Conservation (phyloP, 2,797 vertebrate genomes). For the Sebastes steindachneri region DNA sequence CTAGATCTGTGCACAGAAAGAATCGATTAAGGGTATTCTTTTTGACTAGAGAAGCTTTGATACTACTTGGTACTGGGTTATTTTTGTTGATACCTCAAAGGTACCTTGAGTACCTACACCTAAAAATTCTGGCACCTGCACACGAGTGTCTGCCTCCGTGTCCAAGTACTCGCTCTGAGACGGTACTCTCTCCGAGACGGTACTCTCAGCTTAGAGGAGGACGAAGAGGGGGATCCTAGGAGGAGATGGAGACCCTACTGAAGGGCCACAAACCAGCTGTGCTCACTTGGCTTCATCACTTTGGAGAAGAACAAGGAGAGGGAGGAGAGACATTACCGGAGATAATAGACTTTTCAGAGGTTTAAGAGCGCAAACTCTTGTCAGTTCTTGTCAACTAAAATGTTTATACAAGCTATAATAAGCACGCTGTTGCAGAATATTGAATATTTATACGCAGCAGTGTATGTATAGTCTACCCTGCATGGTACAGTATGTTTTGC, state of each 20-base stretch:
- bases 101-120: background rate
- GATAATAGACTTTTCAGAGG: slow-evolving; percentile 26
- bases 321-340: background rate
- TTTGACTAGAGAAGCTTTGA: background rate
- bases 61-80: background rate
- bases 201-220: background rate
- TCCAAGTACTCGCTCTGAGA: background rate
- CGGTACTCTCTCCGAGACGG: background rate
- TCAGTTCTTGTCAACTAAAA: slow-evolving; percentile 18
- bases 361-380: slow-evolving; percentile 29
- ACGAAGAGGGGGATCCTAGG: background rate
- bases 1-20: background rate
- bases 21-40: background rate
- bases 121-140: background rate
- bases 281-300: slow-evolving; percentile 35
- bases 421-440: background rate
- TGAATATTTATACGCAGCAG: slow-evolving; percentile 21
- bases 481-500: slow-evolving; percentile 21
- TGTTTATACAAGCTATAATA: slow-evolving; percentile 24
- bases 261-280: slow-evolving; percentile 62
- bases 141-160: background rate
- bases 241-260: slow-evolving; percentile 22
- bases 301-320: background rate
- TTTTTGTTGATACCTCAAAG: background rate
- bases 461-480: slow-evolving; percentile 39